These are phyloP conservation scores for Pithys albifrons DNA, from an alignment of 2,113 vertebrate species.

Conservation along the genomic window DNA sequence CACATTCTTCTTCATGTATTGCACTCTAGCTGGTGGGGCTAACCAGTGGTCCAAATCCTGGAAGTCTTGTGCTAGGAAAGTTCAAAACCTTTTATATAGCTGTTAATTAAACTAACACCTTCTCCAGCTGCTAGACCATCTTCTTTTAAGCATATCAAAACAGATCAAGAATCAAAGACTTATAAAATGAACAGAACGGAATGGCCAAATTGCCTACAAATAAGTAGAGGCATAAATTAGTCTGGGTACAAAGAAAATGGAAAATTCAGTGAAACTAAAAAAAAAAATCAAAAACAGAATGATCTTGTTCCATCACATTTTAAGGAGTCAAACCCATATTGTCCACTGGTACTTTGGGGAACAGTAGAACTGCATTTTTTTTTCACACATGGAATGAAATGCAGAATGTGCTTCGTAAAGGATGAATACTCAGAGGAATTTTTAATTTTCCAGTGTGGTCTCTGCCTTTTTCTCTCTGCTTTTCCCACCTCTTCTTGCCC, in stretches of 20 bases:
- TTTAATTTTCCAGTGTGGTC: not conserved
- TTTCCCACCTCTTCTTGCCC: not conserved
- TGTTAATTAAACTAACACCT: not conserved
- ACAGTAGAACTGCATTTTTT: not conserved
- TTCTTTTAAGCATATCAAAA: not conserved
- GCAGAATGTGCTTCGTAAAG: not conserved
- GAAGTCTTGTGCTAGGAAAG: not conserved
- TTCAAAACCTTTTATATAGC: not conserved
- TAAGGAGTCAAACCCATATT: not conserved
- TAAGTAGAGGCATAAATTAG: not conserved
- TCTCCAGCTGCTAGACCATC: not conserved
- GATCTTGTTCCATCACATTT: not conserved
- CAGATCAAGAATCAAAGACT: not conserved
- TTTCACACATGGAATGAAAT: constrained; percentile 58
- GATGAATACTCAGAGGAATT: constrained; percentile 52
- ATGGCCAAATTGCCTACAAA: not conserved
- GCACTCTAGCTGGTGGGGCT: not conserved
- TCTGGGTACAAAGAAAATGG: not conserved
- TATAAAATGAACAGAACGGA: not conserved
- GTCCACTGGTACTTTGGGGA: constrained; percentile 13
- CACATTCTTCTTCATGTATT: not conserved
- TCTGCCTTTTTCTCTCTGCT: constrained; percentile 9
- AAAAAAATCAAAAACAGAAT: not conserved
- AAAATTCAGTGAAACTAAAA: not conserved
- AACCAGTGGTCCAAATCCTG: not conserved